phyloP scores from a whole-genome alignment of 1,140 invertebrate genomes.

The Eumeta japonica region DNA sequence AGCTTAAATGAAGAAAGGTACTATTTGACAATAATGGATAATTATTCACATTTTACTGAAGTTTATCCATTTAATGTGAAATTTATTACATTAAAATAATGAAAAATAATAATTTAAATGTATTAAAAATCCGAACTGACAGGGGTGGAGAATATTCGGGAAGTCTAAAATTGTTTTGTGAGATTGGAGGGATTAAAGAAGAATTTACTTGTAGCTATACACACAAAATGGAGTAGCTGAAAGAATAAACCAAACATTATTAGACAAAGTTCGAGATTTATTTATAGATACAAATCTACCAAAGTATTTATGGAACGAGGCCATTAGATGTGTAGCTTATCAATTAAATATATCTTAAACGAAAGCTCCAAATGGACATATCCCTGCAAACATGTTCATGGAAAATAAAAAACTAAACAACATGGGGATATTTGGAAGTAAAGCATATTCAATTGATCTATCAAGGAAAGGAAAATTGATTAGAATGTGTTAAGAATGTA shows the following conservation, averaged over 20 bases:
- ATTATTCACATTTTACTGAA: not conserved
- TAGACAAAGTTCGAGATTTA: not conserved
- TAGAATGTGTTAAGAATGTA: not conserved
- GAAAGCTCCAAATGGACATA: no score
- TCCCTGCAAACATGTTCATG: not conserved
- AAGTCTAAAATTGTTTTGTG: not conserved
- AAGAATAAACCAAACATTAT: not conserved
- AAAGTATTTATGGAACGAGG: not conserved
- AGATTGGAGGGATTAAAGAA: not conserved
- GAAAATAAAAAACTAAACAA: not conserved
- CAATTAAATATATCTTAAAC: not conserved
- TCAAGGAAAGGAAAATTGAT: not conserved
- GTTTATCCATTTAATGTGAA: not conserved
- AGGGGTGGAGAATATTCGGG: not conserved
- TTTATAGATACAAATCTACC: not conserved
- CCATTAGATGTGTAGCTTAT: not conserved
- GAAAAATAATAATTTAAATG: not conserved
- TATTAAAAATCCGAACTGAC: not conserved
- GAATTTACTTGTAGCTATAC: not conserved
- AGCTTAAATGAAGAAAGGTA: no score
- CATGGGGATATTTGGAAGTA: constrained; percentile 1
- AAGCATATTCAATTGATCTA: not conserved
- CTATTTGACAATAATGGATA: constrained; percentile 3
- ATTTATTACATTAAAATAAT: not conserved
- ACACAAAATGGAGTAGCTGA: constrained; percentile 1